Percentiles rank a stretch among this genome's conserved stretches.
phyloP scores from a whole-genome alignment of 1,140 invertebrate species.

The Sminthurides bifidus region DNA sequence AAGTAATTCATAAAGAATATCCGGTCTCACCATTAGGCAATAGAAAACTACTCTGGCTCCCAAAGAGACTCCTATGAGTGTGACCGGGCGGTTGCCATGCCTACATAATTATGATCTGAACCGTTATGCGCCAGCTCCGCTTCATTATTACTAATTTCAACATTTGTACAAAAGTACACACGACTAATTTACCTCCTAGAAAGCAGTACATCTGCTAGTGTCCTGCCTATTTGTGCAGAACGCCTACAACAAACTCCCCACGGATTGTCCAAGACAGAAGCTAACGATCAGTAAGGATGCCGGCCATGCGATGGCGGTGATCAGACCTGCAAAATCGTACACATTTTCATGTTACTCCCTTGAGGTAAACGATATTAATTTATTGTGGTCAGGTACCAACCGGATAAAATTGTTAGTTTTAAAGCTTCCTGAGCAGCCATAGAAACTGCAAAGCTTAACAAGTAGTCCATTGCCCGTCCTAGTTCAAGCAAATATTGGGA shows the following conservation, averaged over 20 bases:
- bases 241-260: conserved; percentile 59
- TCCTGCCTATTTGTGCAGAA: conserved; percentile 52
- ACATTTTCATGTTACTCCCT: not conserved
- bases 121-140: not conserved
- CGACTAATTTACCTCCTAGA: conserved; percentile 11
- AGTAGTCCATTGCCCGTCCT: conserved; percentile 51
- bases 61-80: conserved; percentile 51
- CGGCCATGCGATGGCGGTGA: conserved; percentile 59
- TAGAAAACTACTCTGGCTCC: conserved; percentile 62
- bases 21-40: conserved; percentile 44
- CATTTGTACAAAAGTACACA: too few species aligned
- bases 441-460: conserved; percentile 50
- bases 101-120: conserved; percentile 43
- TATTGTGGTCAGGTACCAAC: conserved; percentile 34
- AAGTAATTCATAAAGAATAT: conserved; percentile 1
- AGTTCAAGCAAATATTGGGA: conserved; percentile 53
- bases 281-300: conserved; percentile 36
- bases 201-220: conserved; percentile 50
- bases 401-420: conserved; percentile 56
- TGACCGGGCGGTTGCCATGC: conserved; percentile 58
- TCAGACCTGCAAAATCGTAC: conserved; percentile 40
- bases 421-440: conserved; percentile 60
- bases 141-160: not conserved
- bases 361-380: not conserved
- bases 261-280: conserved; percentile 42